Percentiles rank a stretch among this genome's conserved stretches.
Conservation (phyloP, 2,888 invertebrate species). For the Sussaba pulchella region DNA sequence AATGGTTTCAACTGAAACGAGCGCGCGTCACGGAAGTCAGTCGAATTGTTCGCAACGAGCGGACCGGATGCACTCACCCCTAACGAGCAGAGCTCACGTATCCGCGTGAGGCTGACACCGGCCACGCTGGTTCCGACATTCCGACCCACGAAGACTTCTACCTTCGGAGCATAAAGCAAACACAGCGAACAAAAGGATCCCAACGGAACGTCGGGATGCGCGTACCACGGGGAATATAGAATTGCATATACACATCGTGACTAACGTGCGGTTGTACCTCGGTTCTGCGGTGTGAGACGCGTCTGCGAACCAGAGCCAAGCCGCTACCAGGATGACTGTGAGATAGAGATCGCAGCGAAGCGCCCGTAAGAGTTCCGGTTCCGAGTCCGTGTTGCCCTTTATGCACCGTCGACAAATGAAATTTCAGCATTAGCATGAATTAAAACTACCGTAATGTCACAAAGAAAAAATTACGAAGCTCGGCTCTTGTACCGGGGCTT, state of each 20-base stretch:
- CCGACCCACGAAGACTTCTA: not conserved
- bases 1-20: not conserved
- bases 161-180: slow-evolving; percentile 16
- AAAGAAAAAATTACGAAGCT: slow-evolving; percentile 61
- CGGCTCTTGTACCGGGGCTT: slow-evolving; percentile 15
- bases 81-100: not conserved
- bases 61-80: not conserved
- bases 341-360: slow-evolving; percentile 42
- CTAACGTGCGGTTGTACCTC: slow-evolving; percentile 29
- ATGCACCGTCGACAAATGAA: slow-evolving; percentile 50
- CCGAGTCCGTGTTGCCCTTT: slow-evolving; percentile 46
- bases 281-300: slow-evolving; percentile 40
- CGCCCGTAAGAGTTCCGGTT: slow-evolving; percentile 60
- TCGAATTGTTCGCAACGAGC: not conserved
- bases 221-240: slow-evolving; percentile 8
- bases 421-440: slow-evolving; percentile 65
- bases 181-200: slow-evolving; percentile 47
- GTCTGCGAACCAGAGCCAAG: slow-evolving; percentile 25
- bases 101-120: not conserved
- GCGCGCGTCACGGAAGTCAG: not conserved
- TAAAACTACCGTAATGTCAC: slow-evolving; percentile 62
- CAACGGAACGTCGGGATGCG: slow-evolving; percentile 29
- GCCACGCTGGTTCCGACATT: not conserved
- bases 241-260: slow-evolving; percentile 44
- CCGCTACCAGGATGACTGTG: slow-evolving; percentile 22